phyloP scores from a whole-genome alignment of 2,888 invertebrate genomes.

The Minunthozetes semirufus region DNA sequence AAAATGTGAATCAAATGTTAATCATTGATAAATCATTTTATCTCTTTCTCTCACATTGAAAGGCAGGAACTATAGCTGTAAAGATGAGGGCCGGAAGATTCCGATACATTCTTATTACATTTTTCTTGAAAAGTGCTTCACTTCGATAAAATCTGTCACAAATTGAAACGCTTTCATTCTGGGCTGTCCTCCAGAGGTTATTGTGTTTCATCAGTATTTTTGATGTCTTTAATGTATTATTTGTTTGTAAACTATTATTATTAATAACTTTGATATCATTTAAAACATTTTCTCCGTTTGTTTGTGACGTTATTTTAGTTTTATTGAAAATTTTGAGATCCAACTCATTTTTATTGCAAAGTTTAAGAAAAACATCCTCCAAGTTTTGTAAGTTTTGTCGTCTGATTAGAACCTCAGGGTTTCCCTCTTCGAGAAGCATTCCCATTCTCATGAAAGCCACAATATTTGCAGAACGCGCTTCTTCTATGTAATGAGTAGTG shows the following conservation, averaged over 20 bases:
- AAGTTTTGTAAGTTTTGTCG: conserved; percentile 31
- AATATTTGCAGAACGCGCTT: conserved; percentile 56
- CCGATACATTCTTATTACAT: conserved; percentile 46
- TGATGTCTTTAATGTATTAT: background rate
- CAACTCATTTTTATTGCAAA: conserved; percentile 50
- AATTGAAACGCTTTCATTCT: too few species aligned
- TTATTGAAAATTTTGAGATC: background rate
- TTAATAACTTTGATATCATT: background rate
- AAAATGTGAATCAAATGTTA: too few species aligned
- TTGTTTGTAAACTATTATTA: background rate
- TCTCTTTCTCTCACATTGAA: conserved; percentile 15
- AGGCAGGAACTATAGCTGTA: conserved; percentile 31
- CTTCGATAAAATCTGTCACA: background rate
- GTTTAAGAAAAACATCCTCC: conserved; percentile 67
- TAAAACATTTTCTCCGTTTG: background rate
- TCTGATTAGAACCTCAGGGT: conserved; percentile 44
- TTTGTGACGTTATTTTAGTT: background rate
- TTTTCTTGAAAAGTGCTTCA: conserved; percentile 46
- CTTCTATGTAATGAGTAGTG: conserved; percentile 91
- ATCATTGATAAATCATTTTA: too few species aligned
- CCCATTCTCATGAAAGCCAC: conserved; percentile 49
- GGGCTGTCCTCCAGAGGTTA: background rate
- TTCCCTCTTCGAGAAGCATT: conserved; percentile 46
- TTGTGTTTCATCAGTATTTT: conserved; percentile 31
- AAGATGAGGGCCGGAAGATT: conserved; percentile 44